Percentiles rank a stretch among this genome's conserved stretches.
phyloP scores from a whole-genome alignment of 1,140 invertebrate genomes.

The Brachionus paranguensis region DNA sequence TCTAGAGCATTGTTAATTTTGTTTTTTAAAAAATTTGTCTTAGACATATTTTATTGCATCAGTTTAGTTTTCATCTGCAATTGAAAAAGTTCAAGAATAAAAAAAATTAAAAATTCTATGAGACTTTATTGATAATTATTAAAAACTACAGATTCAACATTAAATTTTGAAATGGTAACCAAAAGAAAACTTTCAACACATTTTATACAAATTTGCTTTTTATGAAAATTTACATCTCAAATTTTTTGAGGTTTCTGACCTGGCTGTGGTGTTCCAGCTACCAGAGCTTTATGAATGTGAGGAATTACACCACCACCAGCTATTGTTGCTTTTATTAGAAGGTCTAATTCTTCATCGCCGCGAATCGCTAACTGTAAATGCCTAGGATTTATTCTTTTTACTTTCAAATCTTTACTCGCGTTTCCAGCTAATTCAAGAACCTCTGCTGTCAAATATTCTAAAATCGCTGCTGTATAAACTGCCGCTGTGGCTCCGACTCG shows the following conservation, averaged over 20 bases:
- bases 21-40: no score
- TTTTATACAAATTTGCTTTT: not conserved
- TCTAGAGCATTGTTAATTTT: no score
- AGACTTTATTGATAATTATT: not conserved
- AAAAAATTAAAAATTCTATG: no score
- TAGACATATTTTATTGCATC: no score
- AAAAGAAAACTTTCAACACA: not conserved
- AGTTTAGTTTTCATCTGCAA: no score
- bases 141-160: not conserved
- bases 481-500: conserved; percentile 96
- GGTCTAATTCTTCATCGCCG: conserved; percentile 98
- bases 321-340: conserved; percentile 97
- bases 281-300: conserved; percentile 80
- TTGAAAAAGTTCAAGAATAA: no score
- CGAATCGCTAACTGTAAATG: conserved; percentile 97
- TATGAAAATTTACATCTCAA: not conserved
- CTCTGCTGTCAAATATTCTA: conserved; percentile 97
- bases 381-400: conserved; percentile 97
- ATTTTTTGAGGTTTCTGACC: conserved; percentile 27
- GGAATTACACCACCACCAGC: conserved; percentile 97
- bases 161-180: not conserved
- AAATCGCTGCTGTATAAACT: conserved; percentile 96
- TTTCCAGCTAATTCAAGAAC: conserved; percentile 95
- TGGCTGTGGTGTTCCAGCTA: not conserved
- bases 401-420: conserved; percentile 98